Evolutionary conservation across 1,140 invertebrate species (phyloP).

Genomic region (Periplaneta americana): DNA sequence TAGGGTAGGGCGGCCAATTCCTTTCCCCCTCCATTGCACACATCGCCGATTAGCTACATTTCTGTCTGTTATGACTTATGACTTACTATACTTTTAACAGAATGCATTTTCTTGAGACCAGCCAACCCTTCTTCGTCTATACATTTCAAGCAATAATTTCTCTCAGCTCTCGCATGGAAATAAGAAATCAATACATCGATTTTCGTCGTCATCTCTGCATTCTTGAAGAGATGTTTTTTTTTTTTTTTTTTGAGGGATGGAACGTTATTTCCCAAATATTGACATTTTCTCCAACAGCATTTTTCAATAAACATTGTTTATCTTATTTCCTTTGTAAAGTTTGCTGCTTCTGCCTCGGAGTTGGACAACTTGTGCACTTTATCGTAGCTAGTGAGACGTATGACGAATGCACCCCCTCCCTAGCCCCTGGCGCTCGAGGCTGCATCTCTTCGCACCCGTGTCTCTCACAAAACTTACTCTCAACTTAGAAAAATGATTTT

Average conservation of each 20-base stretch:
- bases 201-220: not conserved
- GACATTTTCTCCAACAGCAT: not conserved
- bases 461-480: not conserved
- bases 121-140: no score
- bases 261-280: not conserved
- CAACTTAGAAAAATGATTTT: not conserved
- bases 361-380: not conserved
- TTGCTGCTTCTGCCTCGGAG: not conserved
- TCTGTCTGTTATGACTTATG: no score
- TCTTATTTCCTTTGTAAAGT: not conserved
- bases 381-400: not conserved
- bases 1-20: no score
- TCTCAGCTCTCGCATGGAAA: no score
- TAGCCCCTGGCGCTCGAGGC: not conserved
- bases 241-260: not conserved
- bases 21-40: no score
- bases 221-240: not conserved
- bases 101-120: no score
- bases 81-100: no score
- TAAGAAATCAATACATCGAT: not conserved
- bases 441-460: not conserved
- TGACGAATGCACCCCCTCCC: not conserved
- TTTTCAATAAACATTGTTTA: not conserved
- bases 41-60: no score
- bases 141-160: not conserved